phyloP scores from a whole-genome alignment of 2,797 vertebrate species.

The Poeciliopsis infans region DNA sequence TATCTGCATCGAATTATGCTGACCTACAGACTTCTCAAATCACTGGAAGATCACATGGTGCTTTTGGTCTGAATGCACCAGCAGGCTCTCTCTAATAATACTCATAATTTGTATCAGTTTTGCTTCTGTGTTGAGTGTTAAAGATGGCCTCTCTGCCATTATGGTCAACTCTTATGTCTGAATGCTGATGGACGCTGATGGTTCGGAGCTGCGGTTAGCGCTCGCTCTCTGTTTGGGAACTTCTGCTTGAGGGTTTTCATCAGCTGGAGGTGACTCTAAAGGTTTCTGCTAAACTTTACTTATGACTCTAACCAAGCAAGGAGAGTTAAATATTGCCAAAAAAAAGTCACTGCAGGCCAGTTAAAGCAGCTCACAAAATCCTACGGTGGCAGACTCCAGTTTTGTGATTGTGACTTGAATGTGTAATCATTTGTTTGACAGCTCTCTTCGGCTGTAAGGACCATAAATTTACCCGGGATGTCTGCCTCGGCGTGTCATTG shows the following conservation, averaged over 20 bases:
- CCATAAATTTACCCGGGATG: neutral
- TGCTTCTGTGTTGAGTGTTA: neutral
- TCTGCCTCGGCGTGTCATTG: neutral
- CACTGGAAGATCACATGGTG: neutral
- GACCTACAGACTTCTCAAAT: neutral
- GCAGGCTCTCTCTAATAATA: neutral
- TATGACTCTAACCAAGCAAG: neutral
- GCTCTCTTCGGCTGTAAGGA: neutral
- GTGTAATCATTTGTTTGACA: constrained; percentile 7
- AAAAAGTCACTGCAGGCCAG: neutral
- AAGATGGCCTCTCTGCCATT: neutral
- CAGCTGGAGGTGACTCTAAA: neutral
- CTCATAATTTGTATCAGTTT: neutral
- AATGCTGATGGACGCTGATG: neutral
- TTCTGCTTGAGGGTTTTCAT: neutral
- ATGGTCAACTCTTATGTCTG: neutral
- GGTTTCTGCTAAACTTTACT: neutral
- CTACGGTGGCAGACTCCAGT: neutral
- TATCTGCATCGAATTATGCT: neutral
- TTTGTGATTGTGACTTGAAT: constrained; percentile 7
- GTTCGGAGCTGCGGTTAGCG: no score
- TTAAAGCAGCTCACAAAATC: neutral
- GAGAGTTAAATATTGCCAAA: neutral
- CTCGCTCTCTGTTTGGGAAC: neutral
- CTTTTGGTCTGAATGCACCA: neutral